These are phyloP conservation scores for Taurulus bubalis DNA, from an alignment of 2,113 vertebrate genomes.

Conservation along the genomic window DNA sequence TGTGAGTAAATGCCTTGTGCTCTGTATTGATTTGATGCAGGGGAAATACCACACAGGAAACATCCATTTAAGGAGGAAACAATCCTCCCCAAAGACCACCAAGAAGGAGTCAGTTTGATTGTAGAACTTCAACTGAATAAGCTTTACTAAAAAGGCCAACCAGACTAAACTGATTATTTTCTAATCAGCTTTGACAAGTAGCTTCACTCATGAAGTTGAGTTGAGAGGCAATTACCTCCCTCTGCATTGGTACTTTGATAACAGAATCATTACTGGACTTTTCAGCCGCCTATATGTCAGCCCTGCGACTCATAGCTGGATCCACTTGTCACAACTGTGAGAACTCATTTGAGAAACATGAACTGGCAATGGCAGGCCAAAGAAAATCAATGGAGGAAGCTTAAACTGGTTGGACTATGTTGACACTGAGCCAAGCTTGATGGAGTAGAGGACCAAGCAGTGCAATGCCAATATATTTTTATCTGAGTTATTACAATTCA, in stretches of 20 bases:
- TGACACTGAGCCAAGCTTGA: conserved; percentile 24
- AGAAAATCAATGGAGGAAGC: conserved; percentile 46
- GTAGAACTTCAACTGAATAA: conserved; percentile 26
- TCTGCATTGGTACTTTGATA: conserved; percentile 35
- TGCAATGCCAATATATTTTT: background rate
- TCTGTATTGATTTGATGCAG: conserved; percentile 6
- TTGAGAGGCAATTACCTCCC: conserved; percentile 55
- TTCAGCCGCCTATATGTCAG: conserved; percentile 11
- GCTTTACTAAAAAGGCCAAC: conserved; percentile 51
- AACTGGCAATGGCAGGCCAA: conserved; percentile 18
- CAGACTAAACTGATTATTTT: conserved; percentile 58
- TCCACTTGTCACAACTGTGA: conserved; percentile 29
- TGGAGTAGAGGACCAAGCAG: conserved; percentile 4
- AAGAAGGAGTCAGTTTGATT: conserved; percentile 20
- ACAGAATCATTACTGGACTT: conserved; percentile 58
- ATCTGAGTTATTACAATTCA: conserved; percentile 9
- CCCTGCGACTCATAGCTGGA: conserved; percentile 19
- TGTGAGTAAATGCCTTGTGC: background rate
- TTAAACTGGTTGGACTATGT: conserved; percentile 19
- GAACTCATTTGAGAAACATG: conserved; percentile 33
- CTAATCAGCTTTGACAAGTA: conserved; percentile 47
- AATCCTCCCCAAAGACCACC: conserved; percentile 5
- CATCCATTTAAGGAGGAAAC: conserved; percentile 4
- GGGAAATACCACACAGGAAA: conserved; percentile 5
- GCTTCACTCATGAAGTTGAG: conserved; percentile 56